Base-by-base conservation (phyloP, 2,113 vertebrate genomes). In the Globicephala melas region DNA sequence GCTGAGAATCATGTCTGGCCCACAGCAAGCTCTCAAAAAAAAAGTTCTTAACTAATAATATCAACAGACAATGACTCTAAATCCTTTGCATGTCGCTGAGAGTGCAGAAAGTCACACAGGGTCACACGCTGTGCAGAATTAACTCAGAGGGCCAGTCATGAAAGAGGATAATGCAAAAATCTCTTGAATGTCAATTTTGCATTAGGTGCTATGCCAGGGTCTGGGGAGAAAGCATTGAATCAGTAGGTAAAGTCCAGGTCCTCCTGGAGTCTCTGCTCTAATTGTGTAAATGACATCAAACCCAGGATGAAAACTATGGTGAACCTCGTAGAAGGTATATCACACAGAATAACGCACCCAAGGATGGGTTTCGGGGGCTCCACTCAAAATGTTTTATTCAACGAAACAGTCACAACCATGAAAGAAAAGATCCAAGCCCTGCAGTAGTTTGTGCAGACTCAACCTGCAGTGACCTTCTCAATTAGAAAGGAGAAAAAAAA, bases 151-250 rank as follows among this genome's bases (percentile, higher is more conserved):
- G 73, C 70, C 81, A 70, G 17, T 33, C 7, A 23, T 5, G 63
- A 63, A 92, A 65, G 60, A 50, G 6, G 3, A 92, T 28, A 33
- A 62, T 0, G 8, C 62, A 73, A 3, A 20, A 25, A 62, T 2
- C 20, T 13, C 20, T 8, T 36, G 31, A 77, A 8, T 18, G 31
- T 47, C 25, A 1, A 0, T 47, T 50, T 14, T 4, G 6, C 0
- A 4, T 65, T 21, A 58, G 36, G 8, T 26, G 18, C n/a, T 15
- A 28, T 0, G 6, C 33, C 4, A 25, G 68, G 53, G 65, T n/a
- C 70, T 36, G 21, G 50, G 76, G 67, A 89, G 85, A 91, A 0
- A 79, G 53, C 36, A 18, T 8, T 6, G 44, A 36, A 38, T 47
- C 15, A 10, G n/a, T 5, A 41, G 12, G 13, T 15, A 13, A 1